These are phyloP conservation scores for Otus sunia DNA, from an alignment of 2,113 vertebrate species.

Conservation along the genomic window DNA sequence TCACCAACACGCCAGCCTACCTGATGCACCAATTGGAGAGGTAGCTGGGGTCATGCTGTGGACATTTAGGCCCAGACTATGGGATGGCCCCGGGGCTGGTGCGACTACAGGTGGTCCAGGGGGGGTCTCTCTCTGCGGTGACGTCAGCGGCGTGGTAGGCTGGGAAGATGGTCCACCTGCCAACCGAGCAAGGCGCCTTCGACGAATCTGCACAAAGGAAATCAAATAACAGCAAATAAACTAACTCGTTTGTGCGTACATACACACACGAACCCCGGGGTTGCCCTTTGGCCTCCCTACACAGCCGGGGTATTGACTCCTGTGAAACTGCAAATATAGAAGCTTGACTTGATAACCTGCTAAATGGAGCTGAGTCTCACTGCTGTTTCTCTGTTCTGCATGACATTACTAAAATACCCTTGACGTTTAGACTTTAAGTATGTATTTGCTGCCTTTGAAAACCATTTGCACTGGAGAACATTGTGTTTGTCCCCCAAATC, in stretches of 20 bases:
- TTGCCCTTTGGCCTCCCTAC: not conserved
- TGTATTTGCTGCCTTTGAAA: not conserved
- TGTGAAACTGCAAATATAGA: fast-evolving
- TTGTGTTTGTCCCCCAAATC: not conserved
- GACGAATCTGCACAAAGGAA: slow-evolving; percentile 82
- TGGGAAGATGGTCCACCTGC: slow-evolving; percentile 93
- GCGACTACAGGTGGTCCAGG: slow-evolving; percentile 87
- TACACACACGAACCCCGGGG: fast-evolving
- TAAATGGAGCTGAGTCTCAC: fast-evolving
- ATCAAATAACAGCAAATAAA: not conserved
- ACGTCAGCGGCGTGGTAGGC: slow-evolving; percentile 90
- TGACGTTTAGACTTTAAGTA: fast-evolving
- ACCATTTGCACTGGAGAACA: not conserved
- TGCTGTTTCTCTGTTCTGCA: fast-evolving
- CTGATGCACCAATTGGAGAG: slow-evolving; percentile 93
- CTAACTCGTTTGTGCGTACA: fast-evolving
- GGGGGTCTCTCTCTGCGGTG: slow-evolving; percentile 95
- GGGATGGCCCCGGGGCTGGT: slow-evolving; percentile 83
- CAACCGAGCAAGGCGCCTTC: slow-evolving; percentile 91
- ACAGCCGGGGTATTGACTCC: not conserved
- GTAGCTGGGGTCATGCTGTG: slow-evolving; percentile 95
- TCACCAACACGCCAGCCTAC: slow-evolving; percentile 62
- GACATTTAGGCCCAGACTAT: slow-evolving; percentile 87
- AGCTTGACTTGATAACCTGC: not conserved
- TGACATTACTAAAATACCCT: too few relatives aligned